phyloP scores from a whole-genome alignment of 2,797 vertebrate genomes.

The Parotocinclus haroldoi region DNA sequence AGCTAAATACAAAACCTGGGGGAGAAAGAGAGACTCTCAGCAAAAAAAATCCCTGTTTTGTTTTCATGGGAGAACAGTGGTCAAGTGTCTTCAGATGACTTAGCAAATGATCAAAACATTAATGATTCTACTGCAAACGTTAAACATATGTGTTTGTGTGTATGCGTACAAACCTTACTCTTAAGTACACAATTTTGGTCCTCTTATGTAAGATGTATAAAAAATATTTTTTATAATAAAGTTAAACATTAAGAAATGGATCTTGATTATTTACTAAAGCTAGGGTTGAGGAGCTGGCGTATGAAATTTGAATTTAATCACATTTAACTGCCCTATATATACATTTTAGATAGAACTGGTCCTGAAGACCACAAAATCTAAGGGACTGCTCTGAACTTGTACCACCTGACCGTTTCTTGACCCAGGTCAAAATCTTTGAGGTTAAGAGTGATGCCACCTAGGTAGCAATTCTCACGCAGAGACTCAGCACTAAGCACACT shows the following conservation, averaged over 20 bases:
- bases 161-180: slow-evolving; percentile 51
- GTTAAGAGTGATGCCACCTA: slow-evolving; percentile 89
- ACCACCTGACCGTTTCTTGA: slow-evolving; percentile 96
- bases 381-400: slow-evolving; percentile 85
- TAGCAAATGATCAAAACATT: slow-evolving; percentile 61
- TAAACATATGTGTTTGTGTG: slow-evolving; percentile 47
- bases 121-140: slow-evolving; percentile 40
- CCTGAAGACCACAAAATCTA: slow-evolving; percentile 72
- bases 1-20: slow-evolving; percentile 42
- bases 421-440: slow-evolving; percentile 97
- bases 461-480: slow-evolving; percentile 92
- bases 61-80: slow-evolving; percentile 50
- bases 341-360: background rate
- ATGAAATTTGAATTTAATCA: background rate
- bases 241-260: too few relatives aligned
- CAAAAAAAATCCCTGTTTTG: slow-evolving; percentile 47
- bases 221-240: slow-evolving; percentile 51
- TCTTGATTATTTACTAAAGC: background rate
- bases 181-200: slow-evolving; percentile 73
- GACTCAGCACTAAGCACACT: slow-evolving; percentile 96
- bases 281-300: background rate
- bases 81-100: slow-evolving; percentile 56
- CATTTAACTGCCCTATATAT: slow-evolving; percentile 6
- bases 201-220: slow-evolving; percentile 76
- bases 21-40: background rate